Base-by-base conservation (phyloP, 1,140 invertebrate species). In the Zophobas morio region DNA sequence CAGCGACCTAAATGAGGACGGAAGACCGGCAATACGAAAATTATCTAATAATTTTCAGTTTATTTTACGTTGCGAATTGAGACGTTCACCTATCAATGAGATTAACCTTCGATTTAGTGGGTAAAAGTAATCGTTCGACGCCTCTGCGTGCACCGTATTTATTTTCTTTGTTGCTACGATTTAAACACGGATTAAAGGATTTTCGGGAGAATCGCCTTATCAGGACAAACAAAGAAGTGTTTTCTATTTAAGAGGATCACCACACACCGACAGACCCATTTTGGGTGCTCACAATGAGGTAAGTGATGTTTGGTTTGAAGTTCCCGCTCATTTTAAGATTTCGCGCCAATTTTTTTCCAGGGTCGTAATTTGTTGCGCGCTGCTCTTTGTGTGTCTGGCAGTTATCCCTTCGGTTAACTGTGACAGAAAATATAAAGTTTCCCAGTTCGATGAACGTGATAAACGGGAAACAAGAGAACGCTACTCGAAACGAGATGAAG, bases 41-140 rank as follows among this genome's bases (percentile, higher is more conserved):
- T 78, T 78, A 78, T 78, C 71, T 78, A 78, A 78, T 74, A 78
- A 66, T 66, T 66, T 66, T 66, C 60, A 66, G 60, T 66, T 66
- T 46, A 66, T 66, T 66, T 66, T 66, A 46, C 40, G 60, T 66
- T 66, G 60, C 20, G 60, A 66, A 66, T 66, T 66, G 60, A 42
- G 39, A 66, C 57, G 57, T 40, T 63, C 57, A n/a, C 60, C 60
- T 4, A 66, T 66, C 60, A 66, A 66, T 66, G 60, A 66, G 33
- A 57, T 34, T 57, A 33, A 35, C 54, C 33, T 66, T 63, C 36
- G 57, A 40, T 42, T 33, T 42, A 33, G 39, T 46, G 6, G 39
- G 60, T 66, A 63, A 40, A 51, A n/a, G 49, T 20, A 20, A 51
- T 51, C 49, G 49, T 51, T 51, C 4, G 20, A 3, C 49, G 49